phyloP scores from a whole-genome alignment of 35 echinoderm and acorn worm genomes.

The Diadema setosum region DNA sequence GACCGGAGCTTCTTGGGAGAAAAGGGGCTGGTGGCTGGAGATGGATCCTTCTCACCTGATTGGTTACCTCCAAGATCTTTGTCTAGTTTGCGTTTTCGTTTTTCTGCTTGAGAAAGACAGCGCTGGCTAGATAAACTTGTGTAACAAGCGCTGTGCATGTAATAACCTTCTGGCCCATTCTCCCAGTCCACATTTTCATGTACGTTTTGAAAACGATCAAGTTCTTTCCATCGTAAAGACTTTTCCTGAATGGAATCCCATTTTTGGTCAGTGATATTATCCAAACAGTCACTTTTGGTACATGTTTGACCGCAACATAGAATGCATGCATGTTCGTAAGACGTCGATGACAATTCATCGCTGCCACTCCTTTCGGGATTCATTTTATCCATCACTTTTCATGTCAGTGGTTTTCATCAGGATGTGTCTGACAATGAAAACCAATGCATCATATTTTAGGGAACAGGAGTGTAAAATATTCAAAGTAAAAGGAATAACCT shows the following conservation, averaged over 20 bases:
- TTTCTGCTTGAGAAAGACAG: not conserved
- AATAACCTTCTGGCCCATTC: not conserved
- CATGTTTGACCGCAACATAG: not conserved
- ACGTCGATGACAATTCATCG: not conserved
- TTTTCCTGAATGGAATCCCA: not conserved
- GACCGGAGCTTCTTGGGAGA: not conserved
- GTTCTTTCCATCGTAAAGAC: conserved; percentile 15
- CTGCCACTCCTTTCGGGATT: not conserved
- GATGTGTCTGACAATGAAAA: not conserved
- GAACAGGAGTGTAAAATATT: not conserved
- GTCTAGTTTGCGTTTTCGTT: not conserved
- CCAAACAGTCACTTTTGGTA: not conserved
- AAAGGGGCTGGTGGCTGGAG: not conserved
- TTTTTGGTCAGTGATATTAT: not conserved
- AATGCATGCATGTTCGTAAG: not conserved
- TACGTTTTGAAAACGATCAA: conserved; percentile 2
- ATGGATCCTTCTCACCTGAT: not conserved
- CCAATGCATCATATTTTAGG: not conserved
- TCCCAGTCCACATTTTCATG: not conserved
- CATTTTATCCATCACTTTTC: not conserved
- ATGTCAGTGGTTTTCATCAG: not conserved
- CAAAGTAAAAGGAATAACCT: not conserved
- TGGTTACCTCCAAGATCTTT: not conserved
- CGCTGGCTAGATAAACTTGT: not conserved
- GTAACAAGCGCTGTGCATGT: not conserved